Conservation (phyloP, 2,797 vertebrate species). For the Sitta carolinensis region DNA sequence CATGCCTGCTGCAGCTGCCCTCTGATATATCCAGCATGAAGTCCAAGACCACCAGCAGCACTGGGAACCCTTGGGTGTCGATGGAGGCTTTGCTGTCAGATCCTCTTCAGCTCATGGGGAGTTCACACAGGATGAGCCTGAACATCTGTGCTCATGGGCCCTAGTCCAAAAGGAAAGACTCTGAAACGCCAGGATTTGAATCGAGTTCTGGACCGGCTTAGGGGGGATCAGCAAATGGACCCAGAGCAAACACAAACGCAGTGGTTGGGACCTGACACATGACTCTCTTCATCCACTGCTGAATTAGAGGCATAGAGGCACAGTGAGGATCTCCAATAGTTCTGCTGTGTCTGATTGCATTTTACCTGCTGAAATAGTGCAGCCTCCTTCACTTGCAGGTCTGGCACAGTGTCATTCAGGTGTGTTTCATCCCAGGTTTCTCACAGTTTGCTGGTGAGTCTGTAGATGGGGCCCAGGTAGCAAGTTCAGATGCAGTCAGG, state of each 20-base stretch:
- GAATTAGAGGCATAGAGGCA: neutral
- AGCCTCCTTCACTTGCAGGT: neutral
- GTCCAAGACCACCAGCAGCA: neutral
- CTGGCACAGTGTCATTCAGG: neutral
- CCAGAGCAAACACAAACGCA: neutral
- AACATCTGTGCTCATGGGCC: neutral
- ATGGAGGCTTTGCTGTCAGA: neutral
- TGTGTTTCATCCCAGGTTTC: neutral
- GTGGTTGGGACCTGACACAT: rapidly evolving
- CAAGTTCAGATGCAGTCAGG: neutral
- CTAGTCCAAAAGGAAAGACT: neutral
- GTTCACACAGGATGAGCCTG: neutral
- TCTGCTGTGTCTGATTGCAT: neutral
- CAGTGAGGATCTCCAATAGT: neutral
- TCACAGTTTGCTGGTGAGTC: neutral
- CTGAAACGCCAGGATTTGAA: neutral
- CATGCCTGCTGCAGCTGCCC: neutral
- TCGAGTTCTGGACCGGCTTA: rapidly evolving
- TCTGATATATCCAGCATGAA: rapidly evolving
- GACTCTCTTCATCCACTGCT: neutral
- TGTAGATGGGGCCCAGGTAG: neutral
- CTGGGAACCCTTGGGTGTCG: neutral
- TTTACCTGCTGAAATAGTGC: neutral
- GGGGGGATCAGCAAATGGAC: neutral
- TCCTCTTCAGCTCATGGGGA: rapidly evolving